Evolutionary conservation across 2,113 vertebrate genomes (phyloP).

Genomic region (Sphaerodactylus townsendi): DNA sequence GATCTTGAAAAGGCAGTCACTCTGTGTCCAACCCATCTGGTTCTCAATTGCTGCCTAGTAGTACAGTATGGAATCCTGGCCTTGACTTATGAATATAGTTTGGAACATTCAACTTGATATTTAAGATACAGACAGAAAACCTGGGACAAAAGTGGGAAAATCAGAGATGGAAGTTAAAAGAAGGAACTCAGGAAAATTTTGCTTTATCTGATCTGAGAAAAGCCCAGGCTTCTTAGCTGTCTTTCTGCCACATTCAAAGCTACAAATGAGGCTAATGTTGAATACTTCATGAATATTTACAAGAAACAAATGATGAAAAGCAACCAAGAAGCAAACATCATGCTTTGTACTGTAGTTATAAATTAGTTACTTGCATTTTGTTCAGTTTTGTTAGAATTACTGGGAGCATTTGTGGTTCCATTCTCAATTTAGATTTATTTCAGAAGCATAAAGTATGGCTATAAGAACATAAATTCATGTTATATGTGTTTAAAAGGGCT

Average conservation of each 20-base stretch:
- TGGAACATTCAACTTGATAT: not conserved
- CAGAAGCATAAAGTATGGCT: conserved; percentile 26
- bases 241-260: not conserved
- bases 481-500: not conserved
- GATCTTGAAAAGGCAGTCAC: no score
- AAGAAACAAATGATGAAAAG: conserved; percentile 44
- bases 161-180: not conserved
- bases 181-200: not conserved
- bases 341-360: conserved; percentile 51
- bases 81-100: not conserved
- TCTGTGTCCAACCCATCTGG: no score
- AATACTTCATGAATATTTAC: conserved; percentile 63
- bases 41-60: no score
- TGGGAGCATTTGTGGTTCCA: not conserved
- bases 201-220: conserved; percentile 20
- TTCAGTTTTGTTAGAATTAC: conserved; percentile 48
- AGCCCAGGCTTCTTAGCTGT: conserved; percentile 23
- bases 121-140: not conserved
- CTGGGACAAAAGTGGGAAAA: not conserved
- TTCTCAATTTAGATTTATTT: conserved; percentile 38
- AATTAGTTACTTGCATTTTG: conserved; percentile 50
- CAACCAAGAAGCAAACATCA: conserved; percentile 26
- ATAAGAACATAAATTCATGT: conserved; percentile 17
- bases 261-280: conserved; percentile 38
- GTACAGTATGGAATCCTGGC: no score